Base-by-base conservation (phyloP, 2,888 invertebrate species). In the Periphyllus acericola region DNA sequence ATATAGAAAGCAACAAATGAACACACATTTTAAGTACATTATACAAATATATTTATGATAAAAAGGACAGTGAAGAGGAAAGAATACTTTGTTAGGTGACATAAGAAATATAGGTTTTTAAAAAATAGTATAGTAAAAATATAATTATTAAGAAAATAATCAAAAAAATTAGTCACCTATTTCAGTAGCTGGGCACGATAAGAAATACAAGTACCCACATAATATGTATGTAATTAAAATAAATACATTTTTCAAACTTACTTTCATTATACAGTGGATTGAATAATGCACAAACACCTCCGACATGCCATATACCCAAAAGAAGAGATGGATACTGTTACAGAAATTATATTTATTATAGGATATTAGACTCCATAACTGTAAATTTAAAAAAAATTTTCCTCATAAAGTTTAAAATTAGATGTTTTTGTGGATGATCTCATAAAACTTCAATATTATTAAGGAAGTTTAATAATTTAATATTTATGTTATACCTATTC, bases 191-290 rank as follows among this genome's bases (percentile, higher is more conserved):
- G 17, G 14, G 71, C 32, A 29, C 71, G 17, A 32, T 71, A 4
- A 17, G 9, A 29, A 71, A 29, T 71, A 29, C 14, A 71, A 71
- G 6, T 25, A n/a, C n/a, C n/a, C n/a, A 60, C 1, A 60, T 0
- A 8, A 46, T 29, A 17, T 32, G 71, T 4, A 71, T 71, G 3
- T 3, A 29, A 29, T 71, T 68, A 0, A 32, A 17, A 71, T 71
- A 34, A 79, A 79, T 25, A 32, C 11, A 34, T 55, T 14, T 55
- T 11, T 78, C 19, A 29, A 21, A 90, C 90, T 90, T 89, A 92
- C 92, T 91, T 87, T 90, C 90, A 71, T 95, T 96, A 90, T 96
- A 96, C 89, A 93, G 91, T 0, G 96, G 95, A 92, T 96, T 96
- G 11, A 96, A 92, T 0, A 95, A 94, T 0, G 96, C 95, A 11